A percentile compares a stretch with the other conserved stretches of the same genome.
These are phyloP conservation scores for Cecidostiba fungosa DNA, from an alignment of 2,888 invertebrate genomes.

Conservation along the genomic window DNA sequence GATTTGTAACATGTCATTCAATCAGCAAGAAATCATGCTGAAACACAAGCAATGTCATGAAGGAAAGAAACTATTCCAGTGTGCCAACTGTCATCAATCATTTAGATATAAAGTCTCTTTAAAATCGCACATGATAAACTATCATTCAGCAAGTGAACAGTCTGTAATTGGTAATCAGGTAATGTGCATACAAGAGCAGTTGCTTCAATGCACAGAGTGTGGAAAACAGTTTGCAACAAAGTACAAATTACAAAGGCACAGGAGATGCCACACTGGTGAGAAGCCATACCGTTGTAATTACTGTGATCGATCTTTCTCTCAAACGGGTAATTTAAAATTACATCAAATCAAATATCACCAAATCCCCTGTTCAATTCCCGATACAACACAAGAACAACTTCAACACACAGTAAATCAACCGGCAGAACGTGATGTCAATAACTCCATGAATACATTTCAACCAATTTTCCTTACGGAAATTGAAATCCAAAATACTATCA, in stretches of 20 bases:
- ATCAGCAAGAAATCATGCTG: constrained; percentile 75
- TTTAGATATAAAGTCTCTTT: constrained; percentile 77
- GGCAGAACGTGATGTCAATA: constrained; percentile 61
- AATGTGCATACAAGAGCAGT: constrained; percentile 63
- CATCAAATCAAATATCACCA: constrained; percentile 75
- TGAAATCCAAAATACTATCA: constrained; percentile 76
- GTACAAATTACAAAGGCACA: constrained; percentile 75
- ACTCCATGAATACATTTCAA: constrained; percentile 70
- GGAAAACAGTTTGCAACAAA: constrained; percentile 77
- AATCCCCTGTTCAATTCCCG: constrained; percentile 67
- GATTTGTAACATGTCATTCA: constrained; percentile 77
- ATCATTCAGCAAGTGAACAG: constrained; percentile 71
- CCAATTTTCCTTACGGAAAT: constrained; percentile 75
- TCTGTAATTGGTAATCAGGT: constrained; percentile 57
- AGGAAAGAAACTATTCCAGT: constrained; percentile 75
- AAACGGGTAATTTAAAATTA: constrained; percentile 76
- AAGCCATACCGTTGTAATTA: constrained; percentile 75
- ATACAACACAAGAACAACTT: constrained; percentile 64
- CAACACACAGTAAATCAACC: constrained; percentile 62
- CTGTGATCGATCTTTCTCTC: constrained; percentile 76
- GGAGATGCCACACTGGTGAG: constrained; percentile 76
- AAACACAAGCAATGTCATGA: constrained; percentile 76
- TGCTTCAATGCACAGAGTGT: constrained; percentile 73
- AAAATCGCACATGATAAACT: constrained; percentile 76
- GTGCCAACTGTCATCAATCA: constrained; percentile 76